A percentile compares a stretch with the other conserved stretches of the same genome.
phyloP scores from a whole-genome alignment of 2,888 invertebrate genomes.

The Meganola albula region DNA sequence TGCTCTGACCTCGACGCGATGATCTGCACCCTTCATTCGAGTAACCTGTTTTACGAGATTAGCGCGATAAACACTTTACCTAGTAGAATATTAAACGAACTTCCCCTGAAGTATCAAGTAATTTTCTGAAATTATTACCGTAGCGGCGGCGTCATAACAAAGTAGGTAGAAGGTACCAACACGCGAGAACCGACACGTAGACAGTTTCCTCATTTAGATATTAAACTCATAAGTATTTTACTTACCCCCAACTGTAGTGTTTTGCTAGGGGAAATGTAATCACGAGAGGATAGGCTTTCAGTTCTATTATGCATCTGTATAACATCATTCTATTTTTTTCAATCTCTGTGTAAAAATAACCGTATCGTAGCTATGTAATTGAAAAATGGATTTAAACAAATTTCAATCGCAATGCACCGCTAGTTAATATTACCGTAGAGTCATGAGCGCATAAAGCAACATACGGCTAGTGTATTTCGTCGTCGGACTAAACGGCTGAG shows the following conservation, averaged over 20 bases:
- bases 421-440: slow-evolving; percentile 36
- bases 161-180: slow-evolving; percentile 32
- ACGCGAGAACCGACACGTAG: slow-evolving; percentile 32
- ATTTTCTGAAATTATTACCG: slow-evolving; percentile 44
- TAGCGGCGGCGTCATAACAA: slow-evolving; percentile 36
- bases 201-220: slow-evolving; percentile 39
- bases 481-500: slow-evolving; percentile 59
- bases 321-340: too few relatives aligned
- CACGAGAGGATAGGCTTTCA: too few relatives aligned
- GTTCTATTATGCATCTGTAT: too few relatives aligned
- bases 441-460: slow-evolving; percentile 44
- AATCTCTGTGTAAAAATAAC: too few relatives aligned
- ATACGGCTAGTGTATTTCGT: slow-evolving; percentile 59
- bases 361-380: too few relatives aligned
- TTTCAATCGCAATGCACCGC: slow-evolving; percentile 35
- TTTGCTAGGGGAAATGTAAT: slow-evolving; percentile 15
- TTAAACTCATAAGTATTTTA: slow-evolving; percentile 32
- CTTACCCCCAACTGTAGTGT: slow-evolving; percentile 14
- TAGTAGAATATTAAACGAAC: slow-evolving; percentile 47
- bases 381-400: slow-evolving; percentile 42
- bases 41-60: slow-evolving; percentile 64
- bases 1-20: slow-evolving; percentile 61
- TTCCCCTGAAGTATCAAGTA: slow-evolving; percentile 39
- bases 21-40: slow-evolving; percentile 60
- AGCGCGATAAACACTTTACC: slow-evolving; percentile 52